Evolutionary conservation across 2,113 vertebrate species (phyloP), one percentile per base, ranked within the genome.

Genomic region (Atlantisia rogersi): DNA sequence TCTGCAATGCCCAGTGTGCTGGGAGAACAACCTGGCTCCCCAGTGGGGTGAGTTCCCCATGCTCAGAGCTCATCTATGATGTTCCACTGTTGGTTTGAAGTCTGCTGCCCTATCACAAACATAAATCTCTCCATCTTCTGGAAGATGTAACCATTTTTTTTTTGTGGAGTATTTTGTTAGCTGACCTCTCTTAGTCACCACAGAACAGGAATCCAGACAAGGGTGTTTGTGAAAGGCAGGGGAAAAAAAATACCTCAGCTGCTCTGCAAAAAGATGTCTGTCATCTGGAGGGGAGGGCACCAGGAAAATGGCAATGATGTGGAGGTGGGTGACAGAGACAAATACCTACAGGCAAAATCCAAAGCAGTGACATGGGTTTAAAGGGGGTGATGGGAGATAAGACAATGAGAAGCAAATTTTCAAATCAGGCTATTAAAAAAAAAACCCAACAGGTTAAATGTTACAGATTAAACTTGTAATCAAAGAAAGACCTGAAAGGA

Each of bases 141-240:
- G 25, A 91, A 94, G 48, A 32, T 25, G 32, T 5, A 86, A 60
- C 46, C 2, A 29, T 60, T 56, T 71, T 53, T 55, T 48, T 29
- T 46, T 46, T 16, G 32, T 1, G 3, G 62, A 53, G 37, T 64
- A 46, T 53, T 94, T 89, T 84, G 44, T 50, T 50, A 20, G 40
- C 32, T 92, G 83, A 82, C 50, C 88, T 79, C 62, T 65, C 6
- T 65, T 69, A 85, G 80, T 89, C 83, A 74, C 65, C 85, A 81
- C 62, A 84, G 88, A 93, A 75, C 29, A 79, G 60, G 82, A 81
- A 79, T 12, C 60, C 48, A 44, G 46, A 24, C 42, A 10, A 20
- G 18, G 42, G 52, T 81, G 50, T 44, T 82, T 32, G 82, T 40
- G 65, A 70, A 70, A 84, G 74, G 77, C 39, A 78, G 48, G 40